phyloP scores from a whole-genome alignment of 2,797 vertebrate genomes.

The Poeciliopsis gracilis region DNA sequence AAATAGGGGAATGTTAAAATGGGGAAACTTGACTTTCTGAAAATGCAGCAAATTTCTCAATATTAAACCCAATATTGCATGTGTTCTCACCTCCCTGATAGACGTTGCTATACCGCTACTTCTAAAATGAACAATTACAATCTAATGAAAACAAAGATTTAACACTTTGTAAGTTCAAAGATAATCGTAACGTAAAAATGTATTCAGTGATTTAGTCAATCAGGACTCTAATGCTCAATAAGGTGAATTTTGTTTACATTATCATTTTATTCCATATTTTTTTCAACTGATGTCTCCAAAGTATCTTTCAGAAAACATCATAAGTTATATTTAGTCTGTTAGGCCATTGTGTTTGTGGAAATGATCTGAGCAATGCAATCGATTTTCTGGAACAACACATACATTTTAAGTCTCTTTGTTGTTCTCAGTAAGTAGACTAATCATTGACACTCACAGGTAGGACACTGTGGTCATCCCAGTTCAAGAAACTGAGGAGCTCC shows the following conservation, averaged over 20 bases:
- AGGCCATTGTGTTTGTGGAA: neutral
- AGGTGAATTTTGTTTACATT: neutral
- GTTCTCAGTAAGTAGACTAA: constrained; percentile 45
- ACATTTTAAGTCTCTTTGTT: neutral
- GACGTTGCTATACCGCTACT: neutral
- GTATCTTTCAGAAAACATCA: neutral
- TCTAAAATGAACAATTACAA: neutral
- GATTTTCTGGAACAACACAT: neutral
- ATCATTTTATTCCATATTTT: neutral
- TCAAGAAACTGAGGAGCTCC: constrained; percentile 49
- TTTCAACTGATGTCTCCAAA: neutral
- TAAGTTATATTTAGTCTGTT: neutral
- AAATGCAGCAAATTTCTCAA: too few species aligned
- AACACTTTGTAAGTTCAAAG: neutral
- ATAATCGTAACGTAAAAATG: neutral
- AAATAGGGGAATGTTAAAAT: neutral
- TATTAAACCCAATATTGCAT: too few species aligned
- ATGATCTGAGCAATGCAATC: neutral
- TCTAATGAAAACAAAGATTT: neutral
- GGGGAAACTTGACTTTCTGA: too few species aligned
- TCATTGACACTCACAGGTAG: constrained; percentile 56
- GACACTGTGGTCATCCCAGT: constrained; percentile 48
- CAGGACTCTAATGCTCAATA: neutral
- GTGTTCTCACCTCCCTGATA: neutral
- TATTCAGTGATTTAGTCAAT: neutral